Percentiles rank a stretch among this genome's conserved stretches.
These are phyloP conservation scores for Platycheirus albimanus DNA, from an alignment of 2,888 invertebrate species.

Conservation along the genomic window DNA sequence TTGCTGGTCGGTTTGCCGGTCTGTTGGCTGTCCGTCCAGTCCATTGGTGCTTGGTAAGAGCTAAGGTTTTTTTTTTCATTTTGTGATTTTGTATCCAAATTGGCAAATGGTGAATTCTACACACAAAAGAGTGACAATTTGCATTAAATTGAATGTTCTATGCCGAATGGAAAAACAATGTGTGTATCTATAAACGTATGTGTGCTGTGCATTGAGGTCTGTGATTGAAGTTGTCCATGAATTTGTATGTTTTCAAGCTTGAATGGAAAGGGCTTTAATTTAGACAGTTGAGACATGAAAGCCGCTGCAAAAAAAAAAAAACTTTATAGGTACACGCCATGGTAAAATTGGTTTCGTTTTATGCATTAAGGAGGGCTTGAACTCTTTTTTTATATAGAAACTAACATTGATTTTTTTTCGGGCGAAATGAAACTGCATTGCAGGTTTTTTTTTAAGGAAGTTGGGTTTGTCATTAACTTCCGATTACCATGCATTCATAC, in stretches of 20 bases:
- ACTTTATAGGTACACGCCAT: too few species aligned
- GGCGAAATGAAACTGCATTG: too few species aligned
- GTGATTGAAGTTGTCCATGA: conserved; percentile 18
- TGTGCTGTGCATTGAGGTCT: neutral
- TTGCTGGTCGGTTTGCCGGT: conserved; percentile 39
- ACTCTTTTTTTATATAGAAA: too few species aligned
- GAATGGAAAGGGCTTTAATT: neutral
- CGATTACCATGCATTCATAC: too few species aligned
- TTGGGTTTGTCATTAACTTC: too few species aligned
- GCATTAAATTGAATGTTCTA: conserved; percentile 61
- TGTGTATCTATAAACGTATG: neutral
- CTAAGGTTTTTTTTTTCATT: conserved; percentile 3
- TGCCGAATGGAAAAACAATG: conserved; percentile 13
- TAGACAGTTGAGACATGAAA: neutral
- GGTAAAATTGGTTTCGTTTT: too few species aligned
- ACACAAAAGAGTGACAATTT: conserved; percentile 56
- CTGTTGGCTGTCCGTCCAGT: conserved; percentile 23
- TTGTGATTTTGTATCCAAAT: conserved; percentile 17
- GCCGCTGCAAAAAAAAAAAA: too few species aligned
- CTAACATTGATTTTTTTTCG: too few species aligned
- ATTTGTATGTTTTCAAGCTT: conserved; percentile 14
- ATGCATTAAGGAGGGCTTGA: too few species aligned
- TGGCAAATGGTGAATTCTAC: conserved; percentile 34
- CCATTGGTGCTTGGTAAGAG: conserved; percentile 6
- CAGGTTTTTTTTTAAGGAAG: too few species aligned